Percentiles rank a stretch among this genome's conserved stretches.
Evolutionary conservation across 1,140 invertebrate genomes (phyloP).

Genomic region (Heliconius congener): DNA sequence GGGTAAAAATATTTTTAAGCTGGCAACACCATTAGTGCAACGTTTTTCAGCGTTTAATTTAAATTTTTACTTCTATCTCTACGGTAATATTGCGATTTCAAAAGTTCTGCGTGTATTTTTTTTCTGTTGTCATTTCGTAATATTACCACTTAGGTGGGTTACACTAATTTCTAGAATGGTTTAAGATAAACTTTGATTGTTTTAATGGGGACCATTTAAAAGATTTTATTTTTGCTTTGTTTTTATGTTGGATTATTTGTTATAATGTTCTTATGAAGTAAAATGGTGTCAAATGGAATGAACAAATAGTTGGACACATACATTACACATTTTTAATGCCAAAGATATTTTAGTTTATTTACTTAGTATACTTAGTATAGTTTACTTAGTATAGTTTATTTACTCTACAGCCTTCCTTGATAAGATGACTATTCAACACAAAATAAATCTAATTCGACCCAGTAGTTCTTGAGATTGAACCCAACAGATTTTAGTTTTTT

Average conservation of each 20-base stretch:
- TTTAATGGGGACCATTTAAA: neutral
- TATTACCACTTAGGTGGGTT: conserved; percentile 35
- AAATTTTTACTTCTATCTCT: conserved; percentile 49
- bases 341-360: too few relatives aligned
- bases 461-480: too few relatives aligned
- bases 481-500: too few relatives aligned
- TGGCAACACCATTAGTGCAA: conserved; percentile 50
- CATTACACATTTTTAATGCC: too few relatives aligned
- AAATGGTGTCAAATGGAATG: neutral
- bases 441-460: too few relatives aligned
- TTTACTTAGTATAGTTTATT: too few relatives aligned
- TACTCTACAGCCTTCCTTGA: too few relatives aligned
- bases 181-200: conserved; percentile 3
- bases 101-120: conserved; percentile 25
- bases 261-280: neutral
- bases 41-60: conserved; percentile 54
- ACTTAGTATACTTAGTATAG: too few relatives aligned
- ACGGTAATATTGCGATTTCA: conserved; percentile 43
- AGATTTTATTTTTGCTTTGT: neutral
- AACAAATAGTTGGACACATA: too few relatives aligned
- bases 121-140: conserved; percentile 36
- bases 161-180: conserved; percentile 26
- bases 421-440: too few relatives aligned
- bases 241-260: neutral
- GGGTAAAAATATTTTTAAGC: conserved; percentile 52